Percentiles rank a stretch among this genome's conserved stretches.
phyloP scores from a whole-genome alignment of 2,888 invertebrate genomes.

The Protophormia terraenovae region DNA sequence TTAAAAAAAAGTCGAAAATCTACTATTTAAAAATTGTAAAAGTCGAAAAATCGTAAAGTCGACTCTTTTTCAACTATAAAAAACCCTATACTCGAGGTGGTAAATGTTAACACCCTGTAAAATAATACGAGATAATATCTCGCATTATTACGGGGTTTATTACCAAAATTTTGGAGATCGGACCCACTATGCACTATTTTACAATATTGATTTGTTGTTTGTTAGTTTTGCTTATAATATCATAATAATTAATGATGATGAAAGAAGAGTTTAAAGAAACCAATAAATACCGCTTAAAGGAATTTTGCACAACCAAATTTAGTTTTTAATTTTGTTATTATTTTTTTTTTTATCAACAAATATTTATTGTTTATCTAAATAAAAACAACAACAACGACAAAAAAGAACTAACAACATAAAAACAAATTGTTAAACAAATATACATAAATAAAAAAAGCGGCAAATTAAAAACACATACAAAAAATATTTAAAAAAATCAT shows the following conservation, averaged over 20 bases:
- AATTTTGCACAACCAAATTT: slow-evolving; percentile 29
- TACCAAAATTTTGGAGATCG: too few relatives aligned
- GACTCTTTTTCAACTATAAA: too few relatives aligned
- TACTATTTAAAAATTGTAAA: too few relatives aligned
- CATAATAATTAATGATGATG: not conserved
- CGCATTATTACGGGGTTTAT: too few relatives aligned
- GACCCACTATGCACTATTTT: not conserved
- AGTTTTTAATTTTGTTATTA: not conserved
- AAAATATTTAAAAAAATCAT: not conserved
- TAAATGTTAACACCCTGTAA: too few relatives aligned
- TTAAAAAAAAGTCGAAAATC: too few relatives aligned
- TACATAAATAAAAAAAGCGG: not conserved
- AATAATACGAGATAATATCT: too few relatives aligned
- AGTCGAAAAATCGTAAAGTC: too few relatives aligned
- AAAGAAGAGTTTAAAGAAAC: not conserved
- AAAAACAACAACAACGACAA: not conserved
- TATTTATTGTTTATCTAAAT: slow-evolving; percentile 19
- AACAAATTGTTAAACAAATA: not conserved
- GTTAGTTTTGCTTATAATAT: slow-evolving; percentile 4
- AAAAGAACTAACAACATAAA: not conserved
- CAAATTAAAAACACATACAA: not conserved
- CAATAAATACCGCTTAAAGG: not conserved
- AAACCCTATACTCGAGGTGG: too few relatives aligned
- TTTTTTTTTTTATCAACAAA: slow-evolving; percentile 7
- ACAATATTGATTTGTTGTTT: not conserved